A percentile compares a stretch with the other conserved stretches of the same genome.
These are phyloP conservation scores for Pyrocoelia pectoralis DNA, from an alignment of 2,888 invertebrate genomes.

Conservation along the genomic window DNA sequence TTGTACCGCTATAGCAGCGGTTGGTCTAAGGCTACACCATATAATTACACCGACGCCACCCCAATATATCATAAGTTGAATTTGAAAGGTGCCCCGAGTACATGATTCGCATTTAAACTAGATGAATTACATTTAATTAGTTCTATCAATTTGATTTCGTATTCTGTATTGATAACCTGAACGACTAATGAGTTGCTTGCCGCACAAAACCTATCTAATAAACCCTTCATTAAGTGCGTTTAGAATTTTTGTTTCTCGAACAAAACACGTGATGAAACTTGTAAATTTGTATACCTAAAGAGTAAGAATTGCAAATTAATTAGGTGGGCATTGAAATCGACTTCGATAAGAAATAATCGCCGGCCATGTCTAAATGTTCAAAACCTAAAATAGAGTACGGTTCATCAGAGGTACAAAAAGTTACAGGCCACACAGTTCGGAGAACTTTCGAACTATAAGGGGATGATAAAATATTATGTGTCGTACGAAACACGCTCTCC, in stretches of 20 bases:
- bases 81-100: conserved; percentile 55
- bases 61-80: conserved; percentile 56
- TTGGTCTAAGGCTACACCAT: conserved; percentile 55
- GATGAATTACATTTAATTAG: conserved; percentile 55
- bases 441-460: conserved; percentile 5
- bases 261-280: conserved; percentile 11
- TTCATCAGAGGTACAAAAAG: conserved; percentile 11
- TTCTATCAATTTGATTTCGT: conserved; percentile 41
- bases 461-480: conserved; percentile 8
- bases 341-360: neutral
- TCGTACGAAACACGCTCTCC: neutral
- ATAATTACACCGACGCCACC: conserved; percentile 54
- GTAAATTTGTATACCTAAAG: neutral
- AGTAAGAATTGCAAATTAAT: neutral
- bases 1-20: conserved; percentile 51
- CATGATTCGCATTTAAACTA: conserved; percentile 53
- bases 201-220: conserved; percentile 4
- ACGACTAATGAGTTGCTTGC: conserved; percentile 28
- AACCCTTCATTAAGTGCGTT: conserved; percentile 12
- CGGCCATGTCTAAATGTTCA: conserved; percentile 4
- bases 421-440: conserved; percentile 12
- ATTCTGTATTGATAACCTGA: conserved; percentile 28
- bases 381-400: conserved; percentile 1
- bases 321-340: neutral
- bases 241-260: conserved; percentile 9